Evolutionary conservation across 2,888 invertebrate genomes (phyloP).

Genomic region (Uropetala carovei): DNA sequence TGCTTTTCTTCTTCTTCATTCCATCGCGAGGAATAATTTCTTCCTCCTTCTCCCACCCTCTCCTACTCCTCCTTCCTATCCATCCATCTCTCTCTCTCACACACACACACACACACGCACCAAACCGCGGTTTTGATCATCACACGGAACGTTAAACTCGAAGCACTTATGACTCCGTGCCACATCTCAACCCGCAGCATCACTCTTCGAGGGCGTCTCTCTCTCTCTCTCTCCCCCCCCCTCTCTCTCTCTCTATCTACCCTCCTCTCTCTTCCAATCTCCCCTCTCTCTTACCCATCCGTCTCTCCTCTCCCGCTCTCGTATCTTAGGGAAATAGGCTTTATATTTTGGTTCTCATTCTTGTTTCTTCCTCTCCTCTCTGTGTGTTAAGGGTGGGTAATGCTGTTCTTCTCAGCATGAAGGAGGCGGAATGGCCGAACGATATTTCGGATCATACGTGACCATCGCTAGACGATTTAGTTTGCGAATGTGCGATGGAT

Average conservation of each 20-base stretch:
- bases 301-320: neutral
- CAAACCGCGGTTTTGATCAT: conserved; percentile 45
- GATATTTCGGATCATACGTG: neutral
- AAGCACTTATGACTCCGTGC: conserved; percentile 55
- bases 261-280: neutral
- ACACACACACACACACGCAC: neutral
- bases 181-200: conserved; percentile 39
- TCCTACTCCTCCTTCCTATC: no score
- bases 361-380: no score
- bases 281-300: neutral
- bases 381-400: neutral
- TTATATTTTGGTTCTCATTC: no score
- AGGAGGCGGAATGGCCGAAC: neutral
- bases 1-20: neutral
- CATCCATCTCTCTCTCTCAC: neutral
- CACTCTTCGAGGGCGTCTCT: neutral
- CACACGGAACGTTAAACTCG: conserved; percentile 64
- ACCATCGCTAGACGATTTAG: neutral
- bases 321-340: no score
- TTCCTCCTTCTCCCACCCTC: neutral
- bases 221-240: neutral
- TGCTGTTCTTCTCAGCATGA: neutral
- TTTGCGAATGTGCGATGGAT: no score
- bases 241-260: neutral
- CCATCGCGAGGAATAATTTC: neutral